Percentiles rank a stretch among this genome's conserved stretches.
phyloP scores from a whole-genome alignment of 2,888 invertebrate species.

The Sarcophaga subvicina region DNA sequence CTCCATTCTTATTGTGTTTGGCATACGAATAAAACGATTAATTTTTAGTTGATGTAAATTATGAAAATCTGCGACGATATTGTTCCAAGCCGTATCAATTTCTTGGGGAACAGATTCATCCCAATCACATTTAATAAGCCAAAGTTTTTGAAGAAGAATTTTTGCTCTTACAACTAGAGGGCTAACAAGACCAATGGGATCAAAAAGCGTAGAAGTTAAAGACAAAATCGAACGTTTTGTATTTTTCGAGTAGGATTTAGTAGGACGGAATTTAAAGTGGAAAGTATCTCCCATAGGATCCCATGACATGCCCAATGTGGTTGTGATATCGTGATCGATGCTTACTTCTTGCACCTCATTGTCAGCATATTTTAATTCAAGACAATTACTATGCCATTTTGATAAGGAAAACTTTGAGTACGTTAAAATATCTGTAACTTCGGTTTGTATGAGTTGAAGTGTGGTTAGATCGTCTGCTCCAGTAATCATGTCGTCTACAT shows the following conservation, averaged over 20 bases:
- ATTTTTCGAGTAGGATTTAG: background rate
- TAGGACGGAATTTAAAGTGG: background rate
- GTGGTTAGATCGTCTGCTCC: no score
- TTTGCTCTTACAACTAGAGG: constrained; percentile 40
- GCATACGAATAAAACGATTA: background rate
- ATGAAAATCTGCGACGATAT: background rate
- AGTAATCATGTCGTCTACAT: no score
- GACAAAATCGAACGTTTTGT: constrained; percentile 24
- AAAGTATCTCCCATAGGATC: background rate
- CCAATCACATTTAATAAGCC: constrained; percentile 44
- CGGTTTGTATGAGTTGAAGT: no score
- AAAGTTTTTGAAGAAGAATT: constrained; percentile 43
- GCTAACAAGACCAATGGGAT: constrained; percentile 44
- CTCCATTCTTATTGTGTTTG: no score
- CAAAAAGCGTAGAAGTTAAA: constrained; percentile 39
- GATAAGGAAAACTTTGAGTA: no score
- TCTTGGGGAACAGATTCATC: constrained; percentile 53
- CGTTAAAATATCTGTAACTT: no score
- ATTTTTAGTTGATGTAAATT: background rate
- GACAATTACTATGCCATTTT: no score
- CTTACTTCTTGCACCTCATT: background rate
- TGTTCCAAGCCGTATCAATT: constrained; percentile 31
- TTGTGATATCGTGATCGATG: background rate
- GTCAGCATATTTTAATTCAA: no score
- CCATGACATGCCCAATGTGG: constrained; percentile 2